Conservation (phyloP, 2,888 invertebrate genomes). For the Diabrotica balteata region DNA sequence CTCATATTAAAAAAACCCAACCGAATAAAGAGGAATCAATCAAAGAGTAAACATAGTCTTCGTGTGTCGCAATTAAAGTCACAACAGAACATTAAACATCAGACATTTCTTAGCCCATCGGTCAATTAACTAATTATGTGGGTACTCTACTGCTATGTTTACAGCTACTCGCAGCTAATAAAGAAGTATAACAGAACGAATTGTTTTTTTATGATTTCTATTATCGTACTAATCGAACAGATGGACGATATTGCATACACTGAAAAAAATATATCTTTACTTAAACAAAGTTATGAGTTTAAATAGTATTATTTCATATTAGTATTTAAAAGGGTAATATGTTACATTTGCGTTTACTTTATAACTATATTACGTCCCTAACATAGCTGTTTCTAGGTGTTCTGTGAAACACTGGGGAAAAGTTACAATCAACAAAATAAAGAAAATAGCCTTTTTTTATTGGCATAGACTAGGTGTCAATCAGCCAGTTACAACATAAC, state of each 20-base stretch:
- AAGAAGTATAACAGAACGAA: slow-evolving; percentile 43
- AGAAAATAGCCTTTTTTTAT: too few species aligned
- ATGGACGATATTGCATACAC: slow-evolving; percentile 14
- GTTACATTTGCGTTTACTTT: too few species aligned
- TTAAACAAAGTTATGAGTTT: slow-evolving; percentile 15
- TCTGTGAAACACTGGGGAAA: too few species aligned
- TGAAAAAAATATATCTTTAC: neutral
- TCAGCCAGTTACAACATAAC: too few species aligned
- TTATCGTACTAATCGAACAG: slow-evolving; percentile 42
- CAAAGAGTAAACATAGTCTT: slow-evolving; percentile 16
- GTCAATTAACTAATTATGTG: slow-evolving; percentile 41
- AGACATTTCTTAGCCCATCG: slow-evolving; percentile 14
- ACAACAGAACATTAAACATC: slow-evolving; percentile 16
- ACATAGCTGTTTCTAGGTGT: too few species aligned
- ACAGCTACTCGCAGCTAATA: slow-evolving; percentile 38
- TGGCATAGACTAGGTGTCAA: too few species aligned
- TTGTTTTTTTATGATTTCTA: slow-evolving; percentile 47
- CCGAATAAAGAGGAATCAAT: slow-evolving; percentile 10
- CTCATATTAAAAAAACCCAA: too few species aligned
- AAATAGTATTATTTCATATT: too few species aligned
- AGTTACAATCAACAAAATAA: too few species aligned
- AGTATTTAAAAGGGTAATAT: too few species aligned
- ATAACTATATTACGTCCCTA: too few species aligned
- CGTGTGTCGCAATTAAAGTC: slow-evolving; percentile 21
- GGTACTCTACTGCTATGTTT: slow-evolving; percentile 35